Base-by-base conservation (phyloP, 2,113 vertebrate species). In the Megaceryle torquata region DNA sequence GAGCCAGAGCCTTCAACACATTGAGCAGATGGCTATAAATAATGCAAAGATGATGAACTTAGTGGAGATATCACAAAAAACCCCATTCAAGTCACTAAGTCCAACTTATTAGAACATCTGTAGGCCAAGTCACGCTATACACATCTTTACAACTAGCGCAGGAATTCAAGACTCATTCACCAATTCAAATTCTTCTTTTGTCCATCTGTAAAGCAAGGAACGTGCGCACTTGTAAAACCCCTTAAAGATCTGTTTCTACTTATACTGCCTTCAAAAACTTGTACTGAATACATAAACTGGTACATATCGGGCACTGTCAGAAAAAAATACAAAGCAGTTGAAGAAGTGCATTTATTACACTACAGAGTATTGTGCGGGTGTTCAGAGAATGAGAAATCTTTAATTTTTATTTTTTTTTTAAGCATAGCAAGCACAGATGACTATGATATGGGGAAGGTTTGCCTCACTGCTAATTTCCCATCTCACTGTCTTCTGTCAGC, bases 11-110 rank as follows among this genome's bases (percentile, higher is more conserved):
- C 94, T 92, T 89, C 91, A 89, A 79, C 77, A 88, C 83, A 86
- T 60, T 72, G 93, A 96, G 87, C 76, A 86, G 65, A 93, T 44
- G 63, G 61, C 92, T 64, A 80, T 97, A 97, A 96, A 96, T 94
- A 95, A 95, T 85, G 86, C 61, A 82, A 33, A 89, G 84, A 86
- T 22, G 39, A 46, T 63, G 69, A 96, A 97, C 54, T 76, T 90
- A 51, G 60, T 37, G 50, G 24, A 91, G 75, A 69, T 84, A 80
- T 84, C 89, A 82, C 69, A 70, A 56, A 88, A 82, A 57, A 57
- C 21, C 15, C 57, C 57, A 84, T 63, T 86, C 74, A 51, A 53
- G 82, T 51, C 86, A 70, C 43, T 39, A 88, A 83, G 33, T 18
- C 70, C 76, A 67, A 84, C 82, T 70, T 75, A 64, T 74, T 82